These are phyloP conservation scores for Drosophila hydei DNA, from an alignment of 1,140 invertebrate genomes.

Conservation along the genomic window DNA sequence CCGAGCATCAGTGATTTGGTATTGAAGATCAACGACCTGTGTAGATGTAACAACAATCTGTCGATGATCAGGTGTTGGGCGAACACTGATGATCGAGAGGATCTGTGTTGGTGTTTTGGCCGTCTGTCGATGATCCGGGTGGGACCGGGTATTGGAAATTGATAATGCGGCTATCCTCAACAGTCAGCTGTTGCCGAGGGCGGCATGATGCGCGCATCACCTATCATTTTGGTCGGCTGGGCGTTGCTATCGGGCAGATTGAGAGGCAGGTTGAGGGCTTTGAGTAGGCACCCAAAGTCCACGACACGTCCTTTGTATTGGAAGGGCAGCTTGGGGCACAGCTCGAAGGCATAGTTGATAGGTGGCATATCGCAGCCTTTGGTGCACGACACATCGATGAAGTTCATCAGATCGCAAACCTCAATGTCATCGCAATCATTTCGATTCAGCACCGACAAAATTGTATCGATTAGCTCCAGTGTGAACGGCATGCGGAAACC, in stretches of 20 bases:
- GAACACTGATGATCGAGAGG: too few relatives aligned
- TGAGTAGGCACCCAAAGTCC: slow-evolving; percentile 68
- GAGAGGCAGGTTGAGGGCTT: slow-evolving; percentile 50
- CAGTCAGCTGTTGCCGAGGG: slow-evolving; percentile 21
- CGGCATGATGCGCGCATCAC: slow-evolving; percentile 46
- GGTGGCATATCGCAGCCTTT: slow-evolving; percentile 69
- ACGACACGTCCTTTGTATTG: slow-evolving; percentile 67
- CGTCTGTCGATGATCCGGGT: too few relatives aligned
- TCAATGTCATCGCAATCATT: slow-evolving; percentile 87
- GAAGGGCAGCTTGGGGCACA: slow-evolving; percentile 77
- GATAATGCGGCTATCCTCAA: slow-evolving; percentile 1
- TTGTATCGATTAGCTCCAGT: slow-evolving; percentile 87
- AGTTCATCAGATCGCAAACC: slow-evolving; percentile 76
- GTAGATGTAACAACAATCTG: not conserved
- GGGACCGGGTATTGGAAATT: not conserved
- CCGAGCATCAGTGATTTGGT: not conserved
- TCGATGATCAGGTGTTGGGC: not conserved
- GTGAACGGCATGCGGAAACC: slow-evolving; percentile 88
- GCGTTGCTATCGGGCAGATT: slow-evolving; percentile 28
- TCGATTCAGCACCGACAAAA: slow-evolving; percentile 87
- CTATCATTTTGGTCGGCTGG: slow-evolving; percentile 16
- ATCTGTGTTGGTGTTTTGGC: too few relatives aligned
- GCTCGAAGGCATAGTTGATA: slow-evolving; percentile 73
- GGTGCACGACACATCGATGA: slow-evolving; percentile 69
- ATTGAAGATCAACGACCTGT: not conserved